Conservation (phyloP, 2,113 vertebrate species). For the human (Homo sapiens) region DNA sequence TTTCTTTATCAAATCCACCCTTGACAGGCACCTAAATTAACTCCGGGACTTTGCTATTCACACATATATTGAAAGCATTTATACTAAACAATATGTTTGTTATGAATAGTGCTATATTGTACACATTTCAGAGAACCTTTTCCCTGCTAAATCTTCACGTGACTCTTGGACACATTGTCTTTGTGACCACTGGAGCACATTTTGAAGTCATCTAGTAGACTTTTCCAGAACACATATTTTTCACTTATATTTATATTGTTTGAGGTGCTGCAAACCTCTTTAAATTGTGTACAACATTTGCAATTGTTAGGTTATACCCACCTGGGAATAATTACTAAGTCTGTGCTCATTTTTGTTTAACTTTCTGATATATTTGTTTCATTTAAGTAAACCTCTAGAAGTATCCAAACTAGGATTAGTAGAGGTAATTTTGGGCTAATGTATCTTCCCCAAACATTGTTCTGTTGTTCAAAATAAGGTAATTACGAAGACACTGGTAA, state of each 20-base stretch:
- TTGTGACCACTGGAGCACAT: not conserved
- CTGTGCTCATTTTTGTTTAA: not conserved
- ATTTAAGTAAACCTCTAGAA: slow-evolving; percentile 24
- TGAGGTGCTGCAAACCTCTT: not conserved
- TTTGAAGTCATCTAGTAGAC: not conserved
- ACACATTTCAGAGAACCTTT: not conserved
- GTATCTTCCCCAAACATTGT: not conserved
- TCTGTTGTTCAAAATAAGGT: not conserved
- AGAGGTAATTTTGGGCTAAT: not conserved
- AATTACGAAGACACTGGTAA: not conserved
- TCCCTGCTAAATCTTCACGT: not conserved
- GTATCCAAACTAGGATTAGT: not conserved
- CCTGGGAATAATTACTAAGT: not conserved
- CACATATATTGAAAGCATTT: not conserved
- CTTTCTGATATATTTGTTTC: not conserved
- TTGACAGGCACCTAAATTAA: no score
- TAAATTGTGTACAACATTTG: not conserved
- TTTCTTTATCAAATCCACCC: no score
- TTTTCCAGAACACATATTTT: not conserved
- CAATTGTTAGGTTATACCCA: not conserved
- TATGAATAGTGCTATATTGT: not conserved
- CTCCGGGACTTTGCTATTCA: no score
- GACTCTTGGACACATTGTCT: not conserved
- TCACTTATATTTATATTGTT: not conserved
- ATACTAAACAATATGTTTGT: not conserved